Evolutionary conservation across 23 tunicate species (phyloP), one percentile per base, ranked within the genome.

Genomic region (Phallusia fumigata): DNA sequence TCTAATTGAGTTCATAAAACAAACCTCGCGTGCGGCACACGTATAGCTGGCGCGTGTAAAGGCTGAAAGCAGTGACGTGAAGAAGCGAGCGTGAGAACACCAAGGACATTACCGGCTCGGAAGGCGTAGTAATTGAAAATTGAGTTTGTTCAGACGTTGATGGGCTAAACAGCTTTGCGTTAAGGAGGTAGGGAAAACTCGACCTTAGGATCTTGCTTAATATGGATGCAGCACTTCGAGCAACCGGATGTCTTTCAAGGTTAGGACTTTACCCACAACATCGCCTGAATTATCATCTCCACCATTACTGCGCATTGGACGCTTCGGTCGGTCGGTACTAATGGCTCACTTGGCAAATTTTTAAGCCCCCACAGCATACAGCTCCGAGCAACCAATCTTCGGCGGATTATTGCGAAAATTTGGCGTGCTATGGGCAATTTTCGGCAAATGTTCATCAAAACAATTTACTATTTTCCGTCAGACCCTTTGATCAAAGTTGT

Each of bases 1-100:
- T 24, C 26, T 58, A 58, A 58, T 58, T 58, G 69, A 22, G 69
- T 58, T 22, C 69, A 58, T 22, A 58, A 58, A 58, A 58, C 69
- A 58, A 58, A 58, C 69, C 69, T 58, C 69, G 69, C 69, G 69
- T 58, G 69, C 11, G 69, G 69, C 69, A 58, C 69, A 58, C 26
- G 26, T 58, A 22, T 24, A 58, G 1, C 28, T 21, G 16, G 28
- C 28, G 69, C 69, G 28, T 58, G 28, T 3, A 58, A 24, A 58
- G 8, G 69, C 3, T 13, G 16, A 58, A 16, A 24, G 28, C 69
- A 24, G 13, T 58, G 69, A 8, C 69, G 69, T 58, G 28, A 21
- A 24, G 26, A 58, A 58, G 26, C 69, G 69, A 6, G 69, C 69
- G 69, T 58, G 69, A 58, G 69, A 58, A 58, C 69, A 58, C 69